phyloP scores from a whole-genome alignment of 1,140 invertebrate genomes.

The Cataglyphis hispanica region DNA sequence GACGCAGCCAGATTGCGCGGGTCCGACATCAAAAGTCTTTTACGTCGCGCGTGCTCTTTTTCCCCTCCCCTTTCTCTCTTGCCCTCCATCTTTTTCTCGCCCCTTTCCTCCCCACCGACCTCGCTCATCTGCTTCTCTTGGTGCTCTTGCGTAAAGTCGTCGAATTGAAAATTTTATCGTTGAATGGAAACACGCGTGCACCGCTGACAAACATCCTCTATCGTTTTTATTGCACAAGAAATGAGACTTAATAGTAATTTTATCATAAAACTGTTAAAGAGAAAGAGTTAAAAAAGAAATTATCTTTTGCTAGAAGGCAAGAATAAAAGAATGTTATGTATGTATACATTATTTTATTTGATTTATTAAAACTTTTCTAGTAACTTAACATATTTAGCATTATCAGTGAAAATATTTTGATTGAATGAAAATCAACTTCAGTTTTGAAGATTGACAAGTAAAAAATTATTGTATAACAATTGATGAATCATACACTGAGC shows the following conservation, averaged over 20 bases:
- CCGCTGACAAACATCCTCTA: conserved; percentile 16
- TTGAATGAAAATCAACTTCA: not conserved
- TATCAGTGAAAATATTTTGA: not conserved
- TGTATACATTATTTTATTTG: not conserved
- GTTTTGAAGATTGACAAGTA: not conserved
- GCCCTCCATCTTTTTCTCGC: not conserved
- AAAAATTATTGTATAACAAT: not conserved
- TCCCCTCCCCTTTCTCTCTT: conserved; percentile 38
- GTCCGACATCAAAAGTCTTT: conserved; percentile 82
- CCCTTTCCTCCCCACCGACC: not conserved
- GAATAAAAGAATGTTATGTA: not conserved
- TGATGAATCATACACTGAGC: not conserved
- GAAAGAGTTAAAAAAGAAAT: not conserved
- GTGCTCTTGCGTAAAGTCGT: conserved; percentile 46
- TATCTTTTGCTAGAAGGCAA: not conserved
- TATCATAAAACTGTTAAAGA: conserved; percentile 11
- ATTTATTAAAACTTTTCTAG: not conserved
- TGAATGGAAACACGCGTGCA: conserved; percentile 43
- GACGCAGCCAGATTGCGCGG: conserved; percentile 74
- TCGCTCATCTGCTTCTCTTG: conserved; percentile 46
- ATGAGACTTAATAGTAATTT: not conserved
- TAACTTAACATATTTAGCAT: not conserved
- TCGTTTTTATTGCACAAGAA: conserved; percentile 4
- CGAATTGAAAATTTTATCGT: conserved; percentile 72
- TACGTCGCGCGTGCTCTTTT: conserved; percentile 74